phyloP scores from a whole-genome alignment of 2,888 invertebrate genomes.

The Arenicola marina region DNA sequence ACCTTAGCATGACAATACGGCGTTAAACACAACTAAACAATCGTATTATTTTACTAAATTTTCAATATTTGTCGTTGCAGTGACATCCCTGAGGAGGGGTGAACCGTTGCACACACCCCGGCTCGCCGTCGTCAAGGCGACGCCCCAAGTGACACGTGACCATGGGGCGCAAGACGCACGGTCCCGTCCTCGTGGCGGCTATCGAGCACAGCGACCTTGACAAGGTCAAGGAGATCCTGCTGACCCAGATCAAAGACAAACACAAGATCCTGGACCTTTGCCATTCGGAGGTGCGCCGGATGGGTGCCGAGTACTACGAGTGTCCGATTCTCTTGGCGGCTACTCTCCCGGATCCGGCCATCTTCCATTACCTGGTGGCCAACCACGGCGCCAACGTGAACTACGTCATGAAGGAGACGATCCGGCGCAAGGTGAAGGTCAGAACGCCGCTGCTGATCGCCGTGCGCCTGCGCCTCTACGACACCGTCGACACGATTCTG shows the following conservation, averaged over 20 bases:
- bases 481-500: slow-evolving; percentile 33
- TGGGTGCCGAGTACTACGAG: slow-evolving; percentile 34
- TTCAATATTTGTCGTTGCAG: too few relatives aligned
- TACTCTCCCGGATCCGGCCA: slow-evolving; percentile 28
- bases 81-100: too few relatives aligned
- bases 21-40: too few relatives aligned
- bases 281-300: slow-evolving; percentile 28
- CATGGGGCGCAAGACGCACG: slow-evolving; percentile 38
- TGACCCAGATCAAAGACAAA: slow-evolving; percentile 29
- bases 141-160: too few relatives aligned
- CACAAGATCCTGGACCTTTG: slow-evolving; percentile 28
- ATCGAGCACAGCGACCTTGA: slow-evolving; percentile 33
- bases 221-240: slow-evolving; percentile 35
- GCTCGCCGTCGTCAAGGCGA: too few relatives aligned
- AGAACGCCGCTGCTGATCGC: slow-evolving; percentile 28
- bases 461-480: slow-evolving; percentile 30
- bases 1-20: too few relatives aligned
- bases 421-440: slow-evolving; percentile 21
- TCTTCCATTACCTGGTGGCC: slow-evolving; percentile 29
- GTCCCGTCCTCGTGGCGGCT: slow-evolving; percentile 33
- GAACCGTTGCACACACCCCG: too few relatives aligned
- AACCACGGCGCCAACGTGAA: slow-evolving; percentile 33
- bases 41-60: too few relatives aligned
- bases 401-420: slow-evolving; percentile 28
- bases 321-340: slow-evolving; percentile 37